Base-by-base conservation (phyloP, 2,113 vertebrate species). In the Oncorhynchus tshawytscha region DNA sequence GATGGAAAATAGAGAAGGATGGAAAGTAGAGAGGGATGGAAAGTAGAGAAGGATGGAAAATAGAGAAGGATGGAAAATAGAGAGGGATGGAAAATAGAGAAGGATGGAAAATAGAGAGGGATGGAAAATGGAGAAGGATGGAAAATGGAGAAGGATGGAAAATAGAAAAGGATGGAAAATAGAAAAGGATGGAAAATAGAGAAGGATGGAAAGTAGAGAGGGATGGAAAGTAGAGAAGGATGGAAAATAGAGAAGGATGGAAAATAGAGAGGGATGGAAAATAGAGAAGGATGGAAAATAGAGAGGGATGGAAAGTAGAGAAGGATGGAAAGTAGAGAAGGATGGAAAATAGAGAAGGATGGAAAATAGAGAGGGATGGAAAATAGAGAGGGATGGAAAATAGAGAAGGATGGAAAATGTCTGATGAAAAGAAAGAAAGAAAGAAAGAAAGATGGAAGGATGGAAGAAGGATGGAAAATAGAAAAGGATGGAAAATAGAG, bases 61-160 rank as follows among this genome's bases (percentile, higher is more conserved):
- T 31, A 82, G 80, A 45, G 73, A 81, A 67, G 73, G 39, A 9
- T 0, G 49, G 71, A 75, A 66, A 79, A 74, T 31, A 82, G 80
- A 45, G 74, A 81, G 68, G 73, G 39, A 9, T 0, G 49, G 71
- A 75, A 68, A 79, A 72, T 31, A 31, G 31, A 31, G 31, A 31
- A 5, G 31, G 5, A 31, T 0, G 49, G 71, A 76, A 70, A 79
- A 71, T 78, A 70, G 68, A 74, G 81, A 72, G 67, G 4, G 8
- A 2, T 0, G 49, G 71, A 75, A 68, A 79, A 71, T 6, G 81
- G 78, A 45, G 73, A 81, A 68, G 73, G 8, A 9, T 0, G 39
- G 71, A 75, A 68, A 79, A 74, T 31, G 81, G 80, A 45, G 73
- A 81, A 67, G 72, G 39, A 9, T 0, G 49, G 71, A 75, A 68